Evolutionary conservation across 1,140 invertebrate genomes (phyloP).

Genomic region (Drosophila saltans): DNA sequence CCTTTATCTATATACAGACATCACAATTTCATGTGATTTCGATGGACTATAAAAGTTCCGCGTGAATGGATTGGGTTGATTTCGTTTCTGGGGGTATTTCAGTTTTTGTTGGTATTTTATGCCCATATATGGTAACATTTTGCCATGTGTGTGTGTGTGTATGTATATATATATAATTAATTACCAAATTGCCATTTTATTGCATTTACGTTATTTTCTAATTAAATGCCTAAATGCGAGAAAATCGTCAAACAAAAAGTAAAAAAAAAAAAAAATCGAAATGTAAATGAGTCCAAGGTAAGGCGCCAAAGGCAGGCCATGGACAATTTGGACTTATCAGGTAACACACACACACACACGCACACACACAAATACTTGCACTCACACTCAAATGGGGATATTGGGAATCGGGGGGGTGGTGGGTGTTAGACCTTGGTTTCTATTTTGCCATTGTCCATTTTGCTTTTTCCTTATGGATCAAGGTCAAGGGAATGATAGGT

Average conservation of each 20-base stretch:
- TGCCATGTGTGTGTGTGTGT: neutral
- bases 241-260: slow-evolving; percentile 24
- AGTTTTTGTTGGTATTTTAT: slow-evolving; percentile 1
- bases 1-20: neutral
- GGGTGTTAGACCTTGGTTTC: neutral
- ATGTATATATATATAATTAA: slow-evolving; percentile 20
- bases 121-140: slow-evolving; percentile 2
- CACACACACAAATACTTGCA: neutral
- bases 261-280: slow-evolving; percentile 16
- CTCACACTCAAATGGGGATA: neutral
- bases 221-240: slow-evolving; percentile 36
- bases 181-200: slow-evolving; percentile 38
- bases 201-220: slow-evolving; percentile 23
- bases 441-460: slow-evolving; percentile 14
- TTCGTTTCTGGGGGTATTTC: neutral
- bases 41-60: slow-evolving; percentile 18
- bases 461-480: neutral
- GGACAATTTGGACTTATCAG: slow-evolving; percentile 23
- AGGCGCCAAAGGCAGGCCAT: slow-evolving; percentile 27
- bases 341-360: neutral
- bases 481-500: neutral
- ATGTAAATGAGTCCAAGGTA: slow-evolving; percentile 39
- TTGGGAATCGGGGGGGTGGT: too few species aligned
- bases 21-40: slow-evolving; percentile 36
- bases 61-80: slow-evolving; percentile 23